Percentiles rank a stretch among this genome's conserved stretches.
These are phyloP conservation scores for Zosterops borbonicus DNA, from an alignment of 2,113 vertebrate genomes.

Conservation along the genomic window DNA sequence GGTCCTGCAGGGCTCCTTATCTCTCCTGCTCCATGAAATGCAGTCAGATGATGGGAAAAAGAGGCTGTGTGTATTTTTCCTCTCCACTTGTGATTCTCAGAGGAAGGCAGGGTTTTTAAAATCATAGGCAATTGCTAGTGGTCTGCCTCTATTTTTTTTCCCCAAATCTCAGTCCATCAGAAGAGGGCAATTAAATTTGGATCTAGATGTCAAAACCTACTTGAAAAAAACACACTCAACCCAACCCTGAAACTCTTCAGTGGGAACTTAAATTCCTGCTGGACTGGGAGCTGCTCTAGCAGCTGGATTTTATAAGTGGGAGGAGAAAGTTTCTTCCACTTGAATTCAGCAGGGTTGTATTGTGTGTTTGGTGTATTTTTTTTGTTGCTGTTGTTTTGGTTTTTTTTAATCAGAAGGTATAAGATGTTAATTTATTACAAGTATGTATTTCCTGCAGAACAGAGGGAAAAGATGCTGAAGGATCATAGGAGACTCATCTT, in stretches of 20 bases:
- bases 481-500: not conserved
- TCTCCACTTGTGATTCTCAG: not conserved
- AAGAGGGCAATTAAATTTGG: not conserved
- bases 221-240: not conserved
- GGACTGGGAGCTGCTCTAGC: not conserved
- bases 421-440: not conserved
- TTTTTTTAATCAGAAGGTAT: not conserved
- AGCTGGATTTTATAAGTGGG: not conserved
- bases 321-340: not conserved
- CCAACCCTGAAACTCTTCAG: not conserved
- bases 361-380: not conserved
- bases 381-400: too few species aligned
- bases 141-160: not conserved
- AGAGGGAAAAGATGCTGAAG: not conserved
- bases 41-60: not conserved
- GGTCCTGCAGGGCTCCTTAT: not conserved
- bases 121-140: not conserved
- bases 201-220: not conserved
- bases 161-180: not conserved
- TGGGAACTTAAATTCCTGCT: not conserved
- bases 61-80: rapidly evolving
- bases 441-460: not conserved
- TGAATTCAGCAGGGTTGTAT: not conserved
- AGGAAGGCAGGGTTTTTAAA: not conserved
- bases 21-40: not conserved